Evolutionary conservation across 64 coral and sea anemone genomes (phyloP).

Genomic region (Montipora cactus): DNA sequence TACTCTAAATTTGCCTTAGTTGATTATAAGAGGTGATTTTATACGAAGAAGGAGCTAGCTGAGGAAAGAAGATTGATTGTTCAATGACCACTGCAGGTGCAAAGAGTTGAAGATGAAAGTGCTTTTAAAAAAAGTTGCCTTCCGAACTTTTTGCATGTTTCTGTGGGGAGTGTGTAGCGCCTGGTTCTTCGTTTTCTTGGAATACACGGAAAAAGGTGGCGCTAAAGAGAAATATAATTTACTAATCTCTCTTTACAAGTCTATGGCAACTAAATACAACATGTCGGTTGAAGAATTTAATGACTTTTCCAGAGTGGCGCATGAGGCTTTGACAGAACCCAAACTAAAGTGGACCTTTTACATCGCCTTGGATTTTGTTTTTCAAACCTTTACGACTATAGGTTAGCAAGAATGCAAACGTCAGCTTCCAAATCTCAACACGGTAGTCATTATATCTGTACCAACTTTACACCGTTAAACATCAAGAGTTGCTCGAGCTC

Average conservation of each 20-base stretch:
- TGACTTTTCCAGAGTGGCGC: conserved; percentile 34
- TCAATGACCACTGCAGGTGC: neutral
- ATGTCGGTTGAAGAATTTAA: conserved; percentile 60
- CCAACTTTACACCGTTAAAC: too few species aligned
- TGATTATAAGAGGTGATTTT: neutral
- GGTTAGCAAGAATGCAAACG: neutral
- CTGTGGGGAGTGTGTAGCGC: conserved; percentile 40
- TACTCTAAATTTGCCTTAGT: too few species aligned
- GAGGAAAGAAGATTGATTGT: neutral
- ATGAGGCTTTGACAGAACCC: conserved; percentile 31
- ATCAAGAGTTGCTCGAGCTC: too few species aligned
- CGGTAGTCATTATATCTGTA: too few species aligned
- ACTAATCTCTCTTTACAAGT: conserved; percentile 38
- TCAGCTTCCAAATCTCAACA: too few species aligned
- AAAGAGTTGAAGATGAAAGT: conserved; percentile 20
- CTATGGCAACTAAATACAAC: conserved; percentile 70
- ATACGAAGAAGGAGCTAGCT: neutral
- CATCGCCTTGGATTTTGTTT: conserved; percentile 7
- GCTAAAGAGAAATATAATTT: conserved; percentile 13
- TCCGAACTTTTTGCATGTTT: conserved; percentile 19
- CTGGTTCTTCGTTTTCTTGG: conserved; percentile 45
- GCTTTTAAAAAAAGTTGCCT: conserved; percentile 20
- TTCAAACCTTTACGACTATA: conserved; percentile 73
- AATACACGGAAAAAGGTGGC: conserved; percentile 44
- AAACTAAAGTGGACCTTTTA: conserved; percentile 32